phyloP scores from a whole-genome alignment of 2,797 vertebrate species.

The Delichon dasypus region DNA sequence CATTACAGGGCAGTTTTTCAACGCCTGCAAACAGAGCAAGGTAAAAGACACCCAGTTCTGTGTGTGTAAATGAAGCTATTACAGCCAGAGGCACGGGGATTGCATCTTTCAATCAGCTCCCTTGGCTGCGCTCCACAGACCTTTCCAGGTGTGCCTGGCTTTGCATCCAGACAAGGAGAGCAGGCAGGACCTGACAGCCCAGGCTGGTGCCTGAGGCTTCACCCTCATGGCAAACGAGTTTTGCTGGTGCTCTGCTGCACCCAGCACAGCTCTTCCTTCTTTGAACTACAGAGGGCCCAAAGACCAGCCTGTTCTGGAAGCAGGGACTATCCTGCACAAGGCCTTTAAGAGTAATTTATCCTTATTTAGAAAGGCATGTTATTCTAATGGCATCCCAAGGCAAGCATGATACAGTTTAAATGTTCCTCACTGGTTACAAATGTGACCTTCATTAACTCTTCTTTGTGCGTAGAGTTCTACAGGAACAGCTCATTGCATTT shows the following conservation, averaged over 20 bases:
- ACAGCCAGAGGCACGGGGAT: background rate
- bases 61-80: background rate
- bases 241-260: background rate
- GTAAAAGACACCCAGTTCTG: background rate
- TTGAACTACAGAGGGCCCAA: background rate
- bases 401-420: constrained; percentile 6
- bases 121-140: background rate
- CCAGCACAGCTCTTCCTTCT: background rate
- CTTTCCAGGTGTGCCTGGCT: background rate
- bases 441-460: constrained; percentile 51
- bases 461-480: constrained; percentile 35
- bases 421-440: constrained; percentile 39
- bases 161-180: background rate
- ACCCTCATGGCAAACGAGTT: background rate
- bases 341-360: background rate
- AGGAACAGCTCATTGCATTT: constrained; percentile 65
- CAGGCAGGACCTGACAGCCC: background rate
- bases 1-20: constrained; percentile 12
- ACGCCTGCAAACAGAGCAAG: background rate
- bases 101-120: background rate
- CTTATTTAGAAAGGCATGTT: background rate
- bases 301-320: background rate
- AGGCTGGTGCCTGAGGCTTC: background rate
- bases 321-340: background rate
- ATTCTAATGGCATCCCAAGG: background rate